phyloP scores from a whole-genome alignment of 1,140 invertebrate species.

The Linepithema humile region DNA sequence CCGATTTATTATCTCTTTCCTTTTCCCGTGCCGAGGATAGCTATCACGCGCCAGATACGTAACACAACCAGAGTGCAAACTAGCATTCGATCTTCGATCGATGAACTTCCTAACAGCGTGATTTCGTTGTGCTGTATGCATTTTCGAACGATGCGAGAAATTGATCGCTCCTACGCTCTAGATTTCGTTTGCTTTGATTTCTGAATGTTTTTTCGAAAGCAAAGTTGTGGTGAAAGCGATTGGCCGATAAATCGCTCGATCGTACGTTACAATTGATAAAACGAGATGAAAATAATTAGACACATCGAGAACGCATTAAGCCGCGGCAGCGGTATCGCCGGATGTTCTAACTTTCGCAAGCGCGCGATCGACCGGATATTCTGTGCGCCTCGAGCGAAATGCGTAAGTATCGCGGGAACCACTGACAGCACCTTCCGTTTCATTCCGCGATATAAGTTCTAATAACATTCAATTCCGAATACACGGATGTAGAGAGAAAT shows the following conservation, averaged over 20 bases:
- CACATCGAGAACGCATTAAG: conserved; percentile 10
- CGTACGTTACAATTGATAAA: conserved; percentile 49
- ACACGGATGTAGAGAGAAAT: neutral
- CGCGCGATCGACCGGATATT: conserved; percentile 57
- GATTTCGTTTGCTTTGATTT: neutral
- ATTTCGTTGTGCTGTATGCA: neutral
- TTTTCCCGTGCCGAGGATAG: neutral
- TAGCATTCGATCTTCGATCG: neutral
- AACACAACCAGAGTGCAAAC: neutral
- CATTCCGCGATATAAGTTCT: neutral
- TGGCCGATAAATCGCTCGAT: conserved; percentile 20
- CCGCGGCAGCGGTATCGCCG: conserved; percentile 28
- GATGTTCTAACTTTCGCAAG: conserved; percentile 66
- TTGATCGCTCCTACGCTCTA: neutral
- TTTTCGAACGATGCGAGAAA: neutral
- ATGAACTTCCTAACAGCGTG: neutral
- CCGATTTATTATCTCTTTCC: conserved; percentile 20
- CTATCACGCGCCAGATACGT: neutral
- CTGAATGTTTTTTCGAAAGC: conserved; percentile 51
- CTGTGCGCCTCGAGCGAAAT: conserved; percentile 9
- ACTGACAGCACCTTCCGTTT: conserved; percentile 25
- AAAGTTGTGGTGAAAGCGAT: conserved; percentile 64
- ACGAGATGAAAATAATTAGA: conserved; percentile 50
- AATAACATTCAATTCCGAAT: neutral
- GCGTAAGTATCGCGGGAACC: conserved; percentile 25